These are phyloP conservation scores for Okapia johnstoni DNA, from an alignment of 2,113 vertebrate genomes.

Conservation along the genomic window DNA sequence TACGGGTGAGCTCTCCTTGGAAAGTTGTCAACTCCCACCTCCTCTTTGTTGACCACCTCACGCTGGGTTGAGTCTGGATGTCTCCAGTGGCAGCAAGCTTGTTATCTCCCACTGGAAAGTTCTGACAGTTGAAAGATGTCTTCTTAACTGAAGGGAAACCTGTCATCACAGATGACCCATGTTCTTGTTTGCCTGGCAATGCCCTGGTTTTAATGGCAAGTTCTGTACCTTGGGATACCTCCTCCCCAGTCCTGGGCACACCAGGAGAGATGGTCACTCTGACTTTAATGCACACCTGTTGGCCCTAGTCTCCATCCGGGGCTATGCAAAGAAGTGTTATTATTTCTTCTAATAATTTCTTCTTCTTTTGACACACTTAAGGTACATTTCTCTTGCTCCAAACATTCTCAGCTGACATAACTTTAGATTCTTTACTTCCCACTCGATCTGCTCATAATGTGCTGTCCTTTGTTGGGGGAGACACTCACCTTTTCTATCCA, in stretches of 20 bases:
- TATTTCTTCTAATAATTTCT: neutral
- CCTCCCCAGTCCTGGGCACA: neutral
- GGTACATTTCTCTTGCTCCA: neutral
- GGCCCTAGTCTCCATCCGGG: neutral
- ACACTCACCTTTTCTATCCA: neutral
- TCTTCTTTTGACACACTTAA: neutral
- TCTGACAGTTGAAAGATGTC: neutral
- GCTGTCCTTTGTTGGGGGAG: neutral
- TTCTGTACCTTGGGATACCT: neutral
- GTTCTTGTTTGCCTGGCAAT: neutral
- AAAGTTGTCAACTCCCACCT: neutral
- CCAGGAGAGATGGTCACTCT: neutral
- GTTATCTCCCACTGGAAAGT: neutral
- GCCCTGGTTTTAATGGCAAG: neutral
- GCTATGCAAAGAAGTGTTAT: neutral
- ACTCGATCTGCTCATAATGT: neutral
- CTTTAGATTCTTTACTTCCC: neutral
- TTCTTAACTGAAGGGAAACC: neutral
- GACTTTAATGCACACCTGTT: neutral
- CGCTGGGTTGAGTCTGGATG: neutral
- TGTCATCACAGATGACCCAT: neutral
- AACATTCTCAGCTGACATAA: neutral
- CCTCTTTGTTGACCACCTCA: neutral
- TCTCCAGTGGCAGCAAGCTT: neutral
- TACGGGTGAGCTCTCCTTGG: neutral